Conservation (phyloP, 1,140 invertebrate species). For the Lordiphosa mommai region DNA sequence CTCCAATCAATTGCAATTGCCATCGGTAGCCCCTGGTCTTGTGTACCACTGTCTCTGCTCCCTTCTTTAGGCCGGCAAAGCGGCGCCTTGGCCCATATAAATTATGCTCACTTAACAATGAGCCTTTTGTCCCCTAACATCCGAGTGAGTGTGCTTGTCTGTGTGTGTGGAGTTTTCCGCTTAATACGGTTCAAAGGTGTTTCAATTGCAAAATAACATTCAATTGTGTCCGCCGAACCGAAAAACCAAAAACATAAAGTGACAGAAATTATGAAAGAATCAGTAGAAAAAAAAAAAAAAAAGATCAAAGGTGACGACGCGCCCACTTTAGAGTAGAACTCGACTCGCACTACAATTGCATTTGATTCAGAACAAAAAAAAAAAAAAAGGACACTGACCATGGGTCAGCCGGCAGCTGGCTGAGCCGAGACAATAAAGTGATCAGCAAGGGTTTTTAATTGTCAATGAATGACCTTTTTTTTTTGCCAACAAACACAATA, state of each 20-base stretch:
- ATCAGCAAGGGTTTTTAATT: slow-evolving; percentile 64
- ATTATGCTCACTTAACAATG: slow-evolving; percentile 65
- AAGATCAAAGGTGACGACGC: slow-evolving; percentile 66
- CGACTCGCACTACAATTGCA: slow-evolving; percentile 49
- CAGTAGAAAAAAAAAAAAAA: neutral
- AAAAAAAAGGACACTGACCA: slow-evolving; percentile 7
- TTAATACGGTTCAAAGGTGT: slow-evolving; percentile 67
- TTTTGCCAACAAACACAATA: slow-evolving; percentile 11
- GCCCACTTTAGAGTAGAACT: slow-evolving; percentile 48
- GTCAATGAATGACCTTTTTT: slow-evolving; percentile 74
- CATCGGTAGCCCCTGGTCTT: too few species aligned
- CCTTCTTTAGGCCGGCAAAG: slow-evolving; percentile 21
- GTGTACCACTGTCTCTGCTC: neutral
- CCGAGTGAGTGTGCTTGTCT: neutral
- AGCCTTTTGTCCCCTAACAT: slow-evolving; percentile 4
- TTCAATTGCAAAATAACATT: slow-evolving; percentile 65
- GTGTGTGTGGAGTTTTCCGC: slow-evolving; percentile 47
- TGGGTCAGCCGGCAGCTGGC: neutral
- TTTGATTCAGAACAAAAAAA: slow-evolving; percentile 42
- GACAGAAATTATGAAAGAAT: slow-evolving; percentile 72
- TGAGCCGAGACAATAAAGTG: slow-evolving; percentile 56
- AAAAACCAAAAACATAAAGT: slow-evolving; percentile 37
- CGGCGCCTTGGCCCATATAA: slow-evolving; percentile 65
- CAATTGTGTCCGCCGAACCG: slow-evolving; percentile 31
- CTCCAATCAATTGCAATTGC: too few species aligned